phyloP scores from a whole-genome alignment of 2,888 invertebrate species.

The Lasiommata megera region DNA sequence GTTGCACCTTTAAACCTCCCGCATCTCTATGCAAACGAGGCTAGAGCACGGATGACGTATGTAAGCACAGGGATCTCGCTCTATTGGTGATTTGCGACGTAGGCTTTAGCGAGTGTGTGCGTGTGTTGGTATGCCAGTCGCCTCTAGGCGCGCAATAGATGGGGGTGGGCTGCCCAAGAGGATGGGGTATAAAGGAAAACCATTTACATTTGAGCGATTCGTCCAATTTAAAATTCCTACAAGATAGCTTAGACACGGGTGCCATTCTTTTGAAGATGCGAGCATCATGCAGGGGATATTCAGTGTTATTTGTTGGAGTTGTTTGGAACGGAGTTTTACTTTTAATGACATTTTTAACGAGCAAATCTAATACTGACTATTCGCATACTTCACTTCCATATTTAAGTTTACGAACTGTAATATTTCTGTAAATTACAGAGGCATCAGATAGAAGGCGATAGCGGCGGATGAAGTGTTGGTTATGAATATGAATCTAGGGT shows the following conservation, averaged over 20 bases:
- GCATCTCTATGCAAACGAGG: constrained; percentile 55
- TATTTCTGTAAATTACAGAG: not conserved
- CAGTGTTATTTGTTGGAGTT: constrained; percentile 45
- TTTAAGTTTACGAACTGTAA: not conserved
- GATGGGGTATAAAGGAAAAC: constrained; percentile 82
- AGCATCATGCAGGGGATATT: constrained; percentile 70
- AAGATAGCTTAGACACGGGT: constrained; percentile 81
- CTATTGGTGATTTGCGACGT: constrained; percentile 68
- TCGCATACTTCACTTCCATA: constrained; percentile 11
- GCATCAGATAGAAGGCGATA: constrained; percentile 34
- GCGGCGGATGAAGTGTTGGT: constrained; percentile 62
- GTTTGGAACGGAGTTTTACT: constrained; percentile 44
- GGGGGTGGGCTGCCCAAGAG: constrained; percentile 76
- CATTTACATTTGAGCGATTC: constrained; percentile 83
- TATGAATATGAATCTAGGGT: constrained; percentile 79
- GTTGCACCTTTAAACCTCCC: constrained; percentile 50
- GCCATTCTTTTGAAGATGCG: constrained; percentile 79
- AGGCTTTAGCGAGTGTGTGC: constrained; percentile 70
- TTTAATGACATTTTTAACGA: constrained; percentile 52
- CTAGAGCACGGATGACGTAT: constrained; percentile 61
- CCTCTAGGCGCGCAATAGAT: constrained; percentile 80
- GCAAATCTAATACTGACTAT: constrained; percentile 18
- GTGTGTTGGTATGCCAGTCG: constrained; percentile 79
- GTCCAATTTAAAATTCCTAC: constrained; percentile 83
- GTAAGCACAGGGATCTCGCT: constrained; percentile 63